A percentile compares a stretch with the other conserved stretches of the same genome.
Evolutionary conservation across 2,113 vertebrate genomes (phyloP).

Genomic region (Nesogale talazaci): DNA sequence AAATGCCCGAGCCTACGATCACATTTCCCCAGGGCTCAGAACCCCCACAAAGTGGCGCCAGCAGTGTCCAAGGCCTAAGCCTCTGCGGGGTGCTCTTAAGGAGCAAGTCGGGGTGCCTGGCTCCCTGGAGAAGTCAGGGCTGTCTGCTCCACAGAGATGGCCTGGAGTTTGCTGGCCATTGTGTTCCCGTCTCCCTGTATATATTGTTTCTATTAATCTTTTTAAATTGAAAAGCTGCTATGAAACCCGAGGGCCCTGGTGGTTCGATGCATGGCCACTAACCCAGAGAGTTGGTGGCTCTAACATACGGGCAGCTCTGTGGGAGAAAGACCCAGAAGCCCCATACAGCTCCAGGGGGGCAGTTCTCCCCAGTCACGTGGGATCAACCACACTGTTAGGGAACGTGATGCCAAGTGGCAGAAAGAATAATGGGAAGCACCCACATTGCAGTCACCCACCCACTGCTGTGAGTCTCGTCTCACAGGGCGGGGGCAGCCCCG

Average conservation of each 20-base stretch:
- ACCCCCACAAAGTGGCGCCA: too few relatives aligned
- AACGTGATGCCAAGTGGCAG: not conserved
- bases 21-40: too few relatives aligned
- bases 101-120: not conserved
- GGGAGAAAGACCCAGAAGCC: not conserved
- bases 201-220: not conserved
- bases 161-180: not conserved
- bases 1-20: not conserved
- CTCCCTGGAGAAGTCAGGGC: not conserved
- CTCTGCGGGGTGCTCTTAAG: not conserved
- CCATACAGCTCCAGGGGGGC: not conserved
- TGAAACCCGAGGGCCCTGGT: not conserved
- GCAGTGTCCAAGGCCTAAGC: not conserved
- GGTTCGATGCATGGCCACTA: not conserved
- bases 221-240: not conserved
- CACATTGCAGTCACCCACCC: not conserved
- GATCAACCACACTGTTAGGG: not conserved
- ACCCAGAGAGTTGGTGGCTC: not conserved
- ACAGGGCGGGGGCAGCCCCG: too few relatives aligned
- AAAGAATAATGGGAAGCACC: not conserved
- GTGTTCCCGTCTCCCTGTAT: not conserved
- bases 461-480: too few relatives aligned
- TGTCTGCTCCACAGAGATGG: not conserved
- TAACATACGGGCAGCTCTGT: not conserved
- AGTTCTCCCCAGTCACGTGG: not conserved